These are phyloP conservation scores for Acridotheres tristis DNA, from an alignment of 2,797 vertebrate species.

Conservation along the genomic window DNA sequence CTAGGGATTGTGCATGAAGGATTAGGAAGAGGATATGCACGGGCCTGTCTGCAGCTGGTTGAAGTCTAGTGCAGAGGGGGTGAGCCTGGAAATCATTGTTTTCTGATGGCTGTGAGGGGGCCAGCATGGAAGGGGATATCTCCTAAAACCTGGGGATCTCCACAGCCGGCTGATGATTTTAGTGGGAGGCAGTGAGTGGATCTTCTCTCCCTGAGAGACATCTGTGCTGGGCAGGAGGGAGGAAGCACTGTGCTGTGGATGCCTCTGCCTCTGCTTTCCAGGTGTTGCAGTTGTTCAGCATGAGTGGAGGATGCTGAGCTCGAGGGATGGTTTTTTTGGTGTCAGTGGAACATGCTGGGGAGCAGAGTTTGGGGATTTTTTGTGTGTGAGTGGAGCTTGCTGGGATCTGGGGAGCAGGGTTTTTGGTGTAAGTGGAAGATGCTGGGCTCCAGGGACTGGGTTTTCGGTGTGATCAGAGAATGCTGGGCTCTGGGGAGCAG, in stretches of 20 bases:
- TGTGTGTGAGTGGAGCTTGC: background rate
- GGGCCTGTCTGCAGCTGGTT: conserved; percentile 60
- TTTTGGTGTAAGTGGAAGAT: background rate
- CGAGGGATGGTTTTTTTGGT: background rate
- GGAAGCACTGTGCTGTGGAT: background rate
- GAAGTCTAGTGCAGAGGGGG: conserved; percentile 14
- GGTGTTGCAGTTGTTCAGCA: background rate
- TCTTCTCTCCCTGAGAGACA: background rate
- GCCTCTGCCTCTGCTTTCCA: background rate
- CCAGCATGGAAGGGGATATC: background rate
- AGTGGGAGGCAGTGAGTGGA: background rate
- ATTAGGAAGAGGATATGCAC: conserved; percentile 58
- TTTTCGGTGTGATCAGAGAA: background rate
- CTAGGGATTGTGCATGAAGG: conserved; percentile 52
- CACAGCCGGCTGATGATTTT: background rate
- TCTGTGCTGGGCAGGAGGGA: background rate
- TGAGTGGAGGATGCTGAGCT: background rate
- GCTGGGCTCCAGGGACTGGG: background rate
- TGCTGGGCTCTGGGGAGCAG: background rate
- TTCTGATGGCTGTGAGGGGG: conserved; percentile 1
- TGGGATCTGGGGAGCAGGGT: background rate
- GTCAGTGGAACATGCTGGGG: background rate
- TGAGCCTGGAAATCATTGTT: conserved; percentile 59
- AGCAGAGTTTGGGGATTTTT: background rate
- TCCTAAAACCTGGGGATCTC: background rate